Evolutionary conservation across 2,888 invertebrate species (phyloP).

Genomic region (Noctua janthina): DNA sequence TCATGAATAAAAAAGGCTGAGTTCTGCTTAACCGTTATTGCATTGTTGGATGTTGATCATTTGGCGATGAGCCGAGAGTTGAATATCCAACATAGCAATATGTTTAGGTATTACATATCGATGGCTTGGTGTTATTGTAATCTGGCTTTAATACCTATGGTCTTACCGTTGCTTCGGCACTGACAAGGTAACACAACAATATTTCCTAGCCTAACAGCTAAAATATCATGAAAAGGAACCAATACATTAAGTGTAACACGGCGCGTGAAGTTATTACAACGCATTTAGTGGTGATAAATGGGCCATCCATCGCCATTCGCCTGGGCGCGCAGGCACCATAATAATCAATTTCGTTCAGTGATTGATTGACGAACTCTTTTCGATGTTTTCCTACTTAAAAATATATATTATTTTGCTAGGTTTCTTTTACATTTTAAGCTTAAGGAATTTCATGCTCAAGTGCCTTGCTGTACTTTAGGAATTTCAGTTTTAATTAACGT

Average conservation of each 20-base stretch:
- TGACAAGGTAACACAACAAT: too few species aligned
- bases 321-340: slow-evolving; percentile 28
- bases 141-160: not conserved
- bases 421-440: not conserved
- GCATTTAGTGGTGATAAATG: slow-evolving; percentile 58
- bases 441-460: not conserved
- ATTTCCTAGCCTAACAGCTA: not conserved
- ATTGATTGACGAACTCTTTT: slow-evolving; percentile 55
- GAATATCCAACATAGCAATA: not conserved
- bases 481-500: not conserved
- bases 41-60: not conserved
- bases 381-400: slow-evolving; percentile 26
- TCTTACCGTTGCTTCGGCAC: not conserved
- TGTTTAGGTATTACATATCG: not conserved
- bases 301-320: slow-evolving; percentile 27
- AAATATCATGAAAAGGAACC: slow-evolving; percentile 8
- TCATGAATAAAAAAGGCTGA: not conserved
- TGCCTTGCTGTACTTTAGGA: not conserved
- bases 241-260: slow-evolving; percentile 9
- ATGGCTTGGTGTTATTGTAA: not conserved
- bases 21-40: not conserved
- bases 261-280: slow-evolving; percentile 43
- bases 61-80: not conserved
- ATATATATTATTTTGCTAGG: not conserved
- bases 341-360: slow-evolving; percentile 51